phyloP scores from a whole-genome alignment of 2,113 vertebrate species.

The Furnarius figulus region DNA sequence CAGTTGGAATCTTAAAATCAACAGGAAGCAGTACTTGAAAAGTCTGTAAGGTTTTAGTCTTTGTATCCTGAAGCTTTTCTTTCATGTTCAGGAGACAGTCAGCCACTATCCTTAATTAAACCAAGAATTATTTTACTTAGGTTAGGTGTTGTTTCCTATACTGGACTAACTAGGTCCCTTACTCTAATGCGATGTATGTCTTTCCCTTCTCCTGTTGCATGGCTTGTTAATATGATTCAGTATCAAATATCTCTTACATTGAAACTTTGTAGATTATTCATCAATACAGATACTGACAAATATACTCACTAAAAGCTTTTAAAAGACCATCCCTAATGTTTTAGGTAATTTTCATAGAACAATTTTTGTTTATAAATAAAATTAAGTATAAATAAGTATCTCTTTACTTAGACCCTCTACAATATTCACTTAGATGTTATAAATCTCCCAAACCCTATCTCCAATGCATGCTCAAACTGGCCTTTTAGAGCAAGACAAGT shows the following conservation, averaged over 20 bases:
- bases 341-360: background rate
- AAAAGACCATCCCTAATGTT: background rate
- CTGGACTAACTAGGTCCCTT: background rate
- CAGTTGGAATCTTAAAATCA: background rate
- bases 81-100: background rate
- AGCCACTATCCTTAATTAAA: background rate
- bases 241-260: background rate
- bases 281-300: background rate
- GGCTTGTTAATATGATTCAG: background rate
- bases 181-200: background rate
- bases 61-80: background rate
- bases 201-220: background rate
- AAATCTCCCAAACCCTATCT: background rate
- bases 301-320: background rate
- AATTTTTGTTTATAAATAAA: background rate
- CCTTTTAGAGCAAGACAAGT: background rate
- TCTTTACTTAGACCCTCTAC: background rate
- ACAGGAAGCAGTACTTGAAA: background rate
- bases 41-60: background rate
- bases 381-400: background rate
- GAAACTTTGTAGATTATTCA: background rate
- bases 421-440: background rate
- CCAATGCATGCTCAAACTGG: background rate
- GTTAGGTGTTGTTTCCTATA: background rate
- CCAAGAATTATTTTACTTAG: background rate